phyloP scores from a whole-genome alignment of 1,140 invertebrate species.

The Zaprionus gabonicus region DNA sequence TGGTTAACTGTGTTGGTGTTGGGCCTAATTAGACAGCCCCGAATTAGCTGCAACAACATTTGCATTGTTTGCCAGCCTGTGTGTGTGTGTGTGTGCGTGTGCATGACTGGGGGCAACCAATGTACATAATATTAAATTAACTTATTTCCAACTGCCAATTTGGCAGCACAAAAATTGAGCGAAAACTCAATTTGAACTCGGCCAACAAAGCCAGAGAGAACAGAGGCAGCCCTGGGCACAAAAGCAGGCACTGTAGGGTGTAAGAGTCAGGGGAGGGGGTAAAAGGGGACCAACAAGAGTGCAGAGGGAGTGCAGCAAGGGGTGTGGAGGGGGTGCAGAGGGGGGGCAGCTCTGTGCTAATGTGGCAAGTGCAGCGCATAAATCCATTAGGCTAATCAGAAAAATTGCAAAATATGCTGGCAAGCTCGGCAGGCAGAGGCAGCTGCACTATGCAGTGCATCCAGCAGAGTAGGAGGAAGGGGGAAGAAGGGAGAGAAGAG shows the following conservation, averaged over 20 bases:
- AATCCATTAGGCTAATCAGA: slow-evolving; percentile 67
- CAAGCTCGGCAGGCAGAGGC: slow-evolving; percentile 21
- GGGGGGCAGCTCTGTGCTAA: slow-evolving; percentile 34
- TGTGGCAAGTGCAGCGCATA: slow-evolving; percentile 57
- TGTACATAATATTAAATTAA: slow-evolving; percentile 50
- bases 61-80: slow-evolving; percentile 6
- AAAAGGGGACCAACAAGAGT: background rate
- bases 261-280: background rate
- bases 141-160: slow-evolving; percentile 52
- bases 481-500: background rate
- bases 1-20: slow-evolving; percentile 42
- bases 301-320: background rate
- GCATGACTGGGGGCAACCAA: background rate
- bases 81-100: slow-evolving; percentile 1
- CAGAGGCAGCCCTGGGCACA: background rate
- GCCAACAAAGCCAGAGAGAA: slow-evolving; percentile 14
- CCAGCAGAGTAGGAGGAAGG: background rate
- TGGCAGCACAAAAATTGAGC: slow-evolving; percentile 49
- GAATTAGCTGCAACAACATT: slow-evolving; percentile 36
- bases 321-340: background rate
- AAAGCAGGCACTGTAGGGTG: background rate
- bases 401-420: slow-evolving; percentile 62
- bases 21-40: slow-evolving; percentile 36
- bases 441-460: slow-evolving; percentile 3
- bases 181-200: slow-evolving; percentile 50